Percentiles rank a stretch among this genome's conserved stretches.
phyloP scores from a whole-genome alignment of 2,888 invertebrate genomes.

The Proisotoma minuta region DNA sequence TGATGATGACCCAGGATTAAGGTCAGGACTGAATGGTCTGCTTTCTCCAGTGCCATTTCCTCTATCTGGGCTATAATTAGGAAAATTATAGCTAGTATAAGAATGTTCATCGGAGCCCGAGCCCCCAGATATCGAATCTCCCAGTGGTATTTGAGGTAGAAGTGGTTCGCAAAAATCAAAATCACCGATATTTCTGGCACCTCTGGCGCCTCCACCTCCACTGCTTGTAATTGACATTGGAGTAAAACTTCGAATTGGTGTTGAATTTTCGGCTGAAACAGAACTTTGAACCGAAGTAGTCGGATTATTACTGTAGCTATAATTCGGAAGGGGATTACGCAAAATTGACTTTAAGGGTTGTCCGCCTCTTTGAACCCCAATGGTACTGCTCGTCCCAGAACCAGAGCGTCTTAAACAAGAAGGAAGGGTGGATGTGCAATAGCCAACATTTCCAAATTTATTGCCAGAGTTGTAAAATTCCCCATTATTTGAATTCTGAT shows the following conservation, averaged over 20 bases:
- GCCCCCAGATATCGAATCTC: conserved; percentile 4
- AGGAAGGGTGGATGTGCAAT: conserved; percentile 7
- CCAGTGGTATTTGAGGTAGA: too few species aligned
- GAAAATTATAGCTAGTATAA: conserved; percentile 3
- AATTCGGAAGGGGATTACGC: conserved; percentile 7
- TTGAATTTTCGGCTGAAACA: background rate
- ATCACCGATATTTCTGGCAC: background rate
- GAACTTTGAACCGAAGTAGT: background rate
- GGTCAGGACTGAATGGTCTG: background rate
- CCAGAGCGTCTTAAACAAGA: conserved; percentile 3
- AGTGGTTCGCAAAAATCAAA: conserved; percentile 10
- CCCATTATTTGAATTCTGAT: background rate
- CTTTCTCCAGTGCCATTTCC: background rate
- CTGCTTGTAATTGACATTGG: background rate
- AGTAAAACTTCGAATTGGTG: background rate
- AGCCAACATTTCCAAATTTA: background rate
- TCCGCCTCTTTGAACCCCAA: background rate
- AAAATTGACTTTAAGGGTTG: conserved; percentile 12
- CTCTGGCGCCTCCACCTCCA: background rate
- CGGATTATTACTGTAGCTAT: too few species aligned
- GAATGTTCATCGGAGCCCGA: background rate
- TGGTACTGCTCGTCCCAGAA: background rate
- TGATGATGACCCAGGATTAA: too few species aligned
- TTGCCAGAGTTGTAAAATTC: background rate
- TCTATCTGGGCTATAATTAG: background rate